phyloP scores from a whole-genome alignment of 2,797 vertebrate genomes.

The Pangasius sanitwongsei region DNA sequence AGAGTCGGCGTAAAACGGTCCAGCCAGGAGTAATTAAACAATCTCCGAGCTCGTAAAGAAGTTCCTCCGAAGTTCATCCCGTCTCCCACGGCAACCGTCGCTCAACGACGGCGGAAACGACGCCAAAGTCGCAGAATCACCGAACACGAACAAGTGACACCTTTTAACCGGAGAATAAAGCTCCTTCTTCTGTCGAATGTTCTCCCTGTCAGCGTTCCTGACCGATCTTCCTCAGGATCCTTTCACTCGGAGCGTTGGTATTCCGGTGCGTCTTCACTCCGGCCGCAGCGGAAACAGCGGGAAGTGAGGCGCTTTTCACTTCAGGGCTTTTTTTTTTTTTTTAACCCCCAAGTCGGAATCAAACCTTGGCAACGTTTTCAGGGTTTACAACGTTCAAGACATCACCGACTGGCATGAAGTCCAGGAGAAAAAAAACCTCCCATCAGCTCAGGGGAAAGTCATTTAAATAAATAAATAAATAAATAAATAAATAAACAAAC shows the following conservation, averaged over 20 bases:
- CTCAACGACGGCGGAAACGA: conserved; percentile 24
- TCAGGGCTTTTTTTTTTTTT: background rate
- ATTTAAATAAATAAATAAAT: background rate
- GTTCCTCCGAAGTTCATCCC: conserved; percentile 53
- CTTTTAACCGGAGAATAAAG: conserved; percentile 57
- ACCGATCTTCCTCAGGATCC: conserved; percentile 51
- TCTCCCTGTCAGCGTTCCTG: conserved; percentile 43
- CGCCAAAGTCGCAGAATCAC: conserved; percentile 51
- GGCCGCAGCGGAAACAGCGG: conserved; percentile 19
- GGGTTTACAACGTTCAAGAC: conserved; percentile 43
- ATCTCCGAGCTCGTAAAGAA: conserved; percentile 38
- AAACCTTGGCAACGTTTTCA: conserved; percentile 47
- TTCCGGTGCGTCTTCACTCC: conserved; percentile 51
- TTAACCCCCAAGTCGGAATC: conserved; percentile 17
- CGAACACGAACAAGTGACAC: conserved; percentile 47
- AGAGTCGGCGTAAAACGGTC: background rate
- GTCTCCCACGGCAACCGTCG: conserved; percentile 50
- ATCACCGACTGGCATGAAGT: conserved; percentile 49
- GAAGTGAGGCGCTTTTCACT: conserved; percentile 17
- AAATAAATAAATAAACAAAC: background rate
- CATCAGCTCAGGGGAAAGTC: background rate
- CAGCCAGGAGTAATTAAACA: conserved; percentile 15
- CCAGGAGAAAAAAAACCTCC: conserved; percentile 11
- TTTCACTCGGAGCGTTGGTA: conserved; percentile 59
- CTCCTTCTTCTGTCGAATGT: conserved; percentile 41